Evolutionary conservation across 2,797 vertebrate species (phyloP).

Genomic region (Megalops cyprinoides): DNA sequence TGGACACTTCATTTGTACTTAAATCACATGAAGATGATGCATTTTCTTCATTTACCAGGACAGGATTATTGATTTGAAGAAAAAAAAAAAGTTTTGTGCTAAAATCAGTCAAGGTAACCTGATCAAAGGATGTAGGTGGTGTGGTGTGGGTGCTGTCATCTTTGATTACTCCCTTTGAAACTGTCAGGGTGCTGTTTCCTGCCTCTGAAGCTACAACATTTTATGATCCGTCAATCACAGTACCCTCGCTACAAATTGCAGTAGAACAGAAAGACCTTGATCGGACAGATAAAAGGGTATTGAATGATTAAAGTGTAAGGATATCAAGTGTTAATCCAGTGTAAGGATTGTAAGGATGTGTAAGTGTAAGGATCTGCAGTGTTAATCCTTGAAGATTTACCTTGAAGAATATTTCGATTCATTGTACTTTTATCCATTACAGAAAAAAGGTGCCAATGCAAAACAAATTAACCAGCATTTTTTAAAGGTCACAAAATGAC

Average conservation of each 20-base stretch:
- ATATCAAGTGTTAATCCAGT: constrained; percentile 51
- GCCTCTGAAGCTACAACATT: constrained; percentile 46
- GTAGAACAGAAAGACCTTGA: constrained; percentile 44
- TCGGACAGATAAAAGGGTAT: constrained; percentile 47
- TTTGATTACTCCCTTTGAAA: constrained; percentile 57
- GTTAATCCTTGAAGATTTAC: constrained; percentile 46
- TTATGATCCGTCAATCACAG: constrained; percentile 59
- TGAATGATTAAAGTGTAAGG: constrained; percentile 35
- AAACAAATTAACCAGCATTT: neutral
- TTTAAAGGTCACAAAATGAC: too few species aligned
- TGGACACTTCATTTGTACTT: too few species aligned
- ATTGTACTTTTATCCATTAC: too few species aligned
- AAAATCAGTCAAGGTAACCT: constrained; percentile 17
- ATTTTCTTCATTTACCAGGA: neutral
- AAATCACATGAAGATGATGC: neutral
- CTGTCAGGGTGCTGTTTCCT: constrained; percentile 54
- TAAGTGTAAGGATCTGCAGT: constrained; percentile 47
- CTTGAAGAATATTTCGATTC: too few species aligned
- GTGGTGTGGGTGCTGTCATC: constrained; percentile 32
- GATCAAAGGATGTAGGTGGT: constrained; percentile 31
- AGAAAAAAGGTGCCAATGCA: neutral
- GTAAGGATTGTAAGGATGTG: constrained; percentile 49
- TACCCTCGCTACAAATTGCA: constrained; percentile 33
- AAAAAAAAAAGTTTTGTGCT: constrained; percentile 8
- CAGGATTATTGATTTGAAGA: constrained; percentile 14